Percentiles rank a stretch among this genome's conserved stretches.
phyloP scores from a whole-genome alignment of 2,113 vertebrate genomes.

The Dascyllus trimaculatus region DNA sequence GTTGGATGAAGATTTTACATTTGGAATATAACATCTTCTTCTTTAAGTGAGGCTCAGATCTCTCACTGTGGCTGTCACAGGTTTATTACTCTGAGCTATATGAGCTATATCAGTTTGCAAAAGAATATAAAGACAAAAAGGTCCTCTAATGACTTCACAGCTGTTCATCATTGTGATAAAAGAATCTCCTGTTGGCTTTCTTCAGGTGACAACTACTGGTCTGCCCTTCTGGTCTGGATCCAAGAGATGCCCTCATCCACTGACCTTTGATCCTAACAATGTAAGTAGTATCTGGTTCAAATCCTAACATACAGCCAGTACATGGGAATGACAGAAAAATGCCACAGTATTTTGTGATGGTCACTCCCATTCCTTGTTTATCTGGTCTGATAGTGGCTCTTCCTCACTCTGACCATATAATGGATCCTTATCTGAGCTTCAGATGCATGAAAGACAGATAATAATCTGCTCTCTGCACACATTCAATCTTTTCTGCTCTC shows the following conservation, averaged over 20 bases:
- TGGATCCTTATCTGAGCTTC: conserved; percentile 58
- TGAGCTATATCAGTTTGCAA: background rate
- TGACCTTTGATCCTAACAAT: conserved; percentile 84
- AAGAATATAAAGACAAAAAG: background rate
- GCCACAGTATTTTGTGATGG: conserved; percentile 23
- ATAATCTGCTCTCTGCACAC: conserved; percentile 22
- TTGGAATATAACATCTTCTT: background rate
- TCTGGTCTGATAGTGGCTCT: conserved; percentile 62
- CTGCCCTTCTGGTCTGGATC: conserved; percentile 87
- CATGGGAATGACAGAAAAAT: conserved; percentile 43
- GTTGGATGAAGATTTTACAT: too few relatives aligned
- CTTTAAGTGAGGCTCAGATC: background rate
- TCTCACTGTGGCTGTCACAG: background rate
- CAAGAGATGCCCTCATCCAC: conserved; percentile 86
- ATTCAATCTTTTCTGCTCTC: background rate
- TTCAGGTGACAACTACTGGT: conserved; percentile 81
- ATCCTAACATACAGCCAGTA: conserved; percentile 4
- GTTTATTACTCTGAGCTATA: background rate
- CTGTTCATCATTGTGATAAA: conserved; percentile 17
- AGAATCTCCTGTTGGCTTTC: conserved; percentile 29
- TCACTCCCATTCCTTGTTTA: conserved; percentile 62
- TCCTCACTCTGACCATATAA: conserved; percentile 42
- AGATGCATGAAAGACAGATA: conserved; percentile 45
- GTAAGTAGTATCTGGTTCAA: conserved; percentile 79
- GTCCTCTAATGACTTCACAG: conserved; percentile 1